Evolutionary conservation across 2,888 invertebrate genomes (phyloP).

Genomic region (Dascillus cervinus): DNA sequence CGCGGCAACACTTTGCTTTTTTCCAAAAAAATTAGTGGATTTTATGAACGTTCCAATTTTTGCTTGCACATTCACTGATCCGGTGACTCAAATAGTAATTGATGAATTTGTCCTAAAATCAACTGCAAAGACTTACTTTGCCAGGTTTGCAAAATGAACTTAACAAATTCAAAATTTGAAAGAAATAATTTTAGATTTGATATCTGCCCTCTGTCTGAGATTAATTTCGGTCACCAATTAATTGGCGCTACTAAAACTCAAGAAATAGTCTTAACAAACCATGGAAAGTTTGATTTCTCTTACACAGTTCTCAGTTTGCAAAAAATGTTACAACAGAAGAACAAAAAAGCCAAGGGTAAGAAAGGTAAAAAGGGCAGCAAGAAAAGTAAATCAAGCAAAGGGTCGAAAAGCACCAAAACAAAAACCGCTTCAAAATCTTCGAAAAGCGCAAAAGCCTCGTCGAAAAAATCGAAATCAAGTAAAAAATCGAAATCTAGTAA

Average conservation of each 20-base stretch:
- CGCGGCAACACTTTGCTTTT: slow-evolving; percentile 22
- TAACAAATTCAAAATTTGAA: too few species aligned
- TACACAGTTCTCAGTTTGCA: slow-evolving; percentile 25
- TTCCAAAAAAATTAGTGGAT: slow-evolving; percentile 23
- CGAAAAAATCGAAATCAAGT: slow-evolving; percentile 6
- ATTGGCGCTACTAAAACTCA: slow-evolving; percentile 47
- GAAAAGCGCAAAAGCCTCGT: slow-evolving; percentile 14
- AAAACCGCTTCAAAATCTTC: slow-evolving; percentile 8
- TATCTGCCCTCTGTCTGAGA: slow-evolving; percentile 49
- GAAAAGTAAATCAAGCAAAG: slow-evolving; percentile 12
- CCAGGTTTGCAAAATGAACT: slow-evolving; percentile 26
- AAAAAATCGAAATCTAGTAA: slow-evolving; percentile 14
- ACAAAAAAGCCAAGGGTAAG: slow-evolving; percentile 8
- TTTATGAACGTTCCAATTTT: slow-evolving; percentile 29
- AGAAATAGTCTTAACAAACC: slow-evolving; percentile 52
- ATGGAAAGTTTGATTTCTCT: slow-evolving; percentile 49
- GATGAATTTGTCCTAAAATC: slow-evolving; percentile 26
- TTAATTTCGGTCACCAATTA: slow-evolving; percentile 53
- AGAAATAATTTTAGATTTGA: slow-evolving; percentile 49
- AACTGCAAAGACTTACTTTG: slow-evolving; percentile 30
- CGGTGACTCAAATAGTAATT: slow-evolving; percentile 24
- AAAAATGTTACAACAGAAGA: slow-evolving; percentile 14
- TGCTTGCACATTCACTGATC: slow-evolving; percentile 28
- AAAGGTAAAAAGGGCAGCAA: slow-evolving; percentile 8
- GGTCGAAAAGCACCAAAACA: slow-evolving; percentile 6